Evolutionary conservation across 2,888 invertebrate species (phyloP).

Genomic region (Lamellibrachia columna): DNA sequence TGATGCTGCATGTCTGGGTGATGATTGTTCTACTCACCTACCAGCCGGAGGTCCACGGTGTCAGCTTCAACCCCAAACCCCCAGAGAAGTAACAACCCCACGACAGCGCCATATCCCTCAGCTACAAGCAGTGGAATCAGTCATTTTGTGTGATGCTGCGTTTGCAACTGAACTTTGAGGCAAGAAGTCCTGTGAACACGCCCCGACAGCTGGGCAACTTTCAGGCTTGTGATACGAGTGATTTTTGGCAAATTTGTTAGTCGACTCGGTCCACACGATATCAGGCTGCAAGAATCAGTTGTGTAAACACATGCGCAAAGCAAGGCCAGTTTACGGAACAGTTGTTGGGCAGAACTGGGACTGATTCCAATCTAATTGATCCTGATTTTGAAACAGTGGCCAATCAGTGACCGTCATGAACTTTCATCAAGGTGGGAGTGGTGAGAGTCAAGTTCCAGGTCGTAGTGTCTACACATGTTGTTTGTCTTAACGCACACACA

Average conservation of each 20-base stretch:
- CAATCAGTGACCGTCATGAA: too few relatives aligned
- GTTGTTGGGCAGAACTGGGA: too few relatives aligned
- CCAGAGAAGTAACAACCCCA: slow-evolving; percentile 22
- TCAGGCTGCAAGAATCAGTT: too few relatives aligned
- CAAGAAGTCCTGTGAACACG: not conserved
- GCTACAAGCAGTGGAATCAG: not conserved
- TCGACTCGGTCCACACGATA: too few relatives aligned
- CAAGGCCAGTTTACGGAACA: too few relatives aligned
- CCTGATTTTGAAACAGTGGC: too few relatives aligned
- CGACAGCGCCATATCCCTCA: not conserved
- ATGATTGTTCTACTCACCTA: slow-evolving; percentile 81
- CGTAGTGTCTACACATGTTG: too few relatives aligned
- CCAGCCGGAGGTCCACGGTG: slow-evolving; percentile 71
- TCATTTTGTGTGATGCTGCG: not conserved
- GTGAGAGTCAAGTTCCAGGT: too few relatives aligned
- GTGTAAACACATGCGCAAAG: too few relatives aligned
- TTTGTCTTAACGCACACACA: too few relatives aligned
- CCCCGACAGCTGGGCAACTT: not conserved
- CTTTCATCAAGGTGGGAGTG: too few relatives aligned
- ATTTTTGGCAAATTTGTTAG: not conserved
- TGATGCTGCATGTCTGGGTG: slow-evolving; percentile 85
- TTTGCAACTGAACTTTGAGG: not conserved
- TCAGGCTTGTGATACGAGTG: not conserved
- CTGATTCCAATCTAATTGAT: too few relatives aligned
- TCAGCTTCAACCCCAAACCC: slow-evolving; percentile 39